Conservation (phyloP, 2,888 invertebrate species). For the Pegoplata infirma region DNA sequence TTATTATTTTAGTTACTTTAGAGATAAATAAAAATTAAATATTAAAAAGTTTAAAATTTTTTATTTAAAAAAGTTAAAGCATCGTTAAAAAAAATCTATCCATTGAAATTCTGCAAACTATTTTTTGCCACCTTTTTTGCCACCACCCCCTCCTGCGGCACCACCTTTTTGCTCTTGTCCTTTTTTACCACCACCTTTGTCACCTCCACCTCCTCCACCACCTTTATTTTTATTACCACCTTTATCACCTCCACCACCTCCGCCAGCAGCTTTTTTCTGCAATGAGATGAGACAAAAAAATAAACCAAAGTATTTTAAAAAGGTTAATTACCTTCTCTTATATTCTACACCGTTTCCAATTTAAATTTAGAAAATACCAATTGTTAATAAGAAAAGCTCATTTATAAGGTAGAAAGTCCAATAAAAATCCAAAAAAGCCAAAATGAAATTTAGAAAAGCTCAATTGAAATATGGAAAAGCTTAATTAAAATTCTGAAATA, state of each 20-base stretch:
- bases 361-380: too few species aligned
- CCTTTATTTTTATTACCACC: constrained; percentile 68
- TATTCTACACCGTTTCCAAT: too few species aligned
- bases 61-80: neutral
- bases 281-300: constrained; percentile 36
- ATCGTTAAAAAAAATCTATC: neutral
- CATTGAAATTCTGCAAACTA: constrained; percentile 63
- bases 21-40: neutral
- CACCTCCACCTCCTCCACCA: constrained; percentile 55
- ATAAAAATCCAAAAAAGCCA: too few species aligned
- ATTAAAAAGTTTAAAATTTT: neutral
- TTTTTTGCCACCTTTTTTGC: constrained; percentile 76
- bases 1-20: neutral
- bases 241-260: constrained; percentile 63
- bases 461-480: too few species aligned
- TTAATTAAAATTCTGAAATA: too few species aligned
- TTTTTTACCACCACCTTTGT: constrained; percentile 70
- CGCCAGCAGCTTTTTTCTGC: constrained; percentile 73
- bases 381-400: too few species aligned
- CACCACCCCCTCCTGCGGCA: constrained; percentile 68
- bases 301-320: constrained; percentile 39
- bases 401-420: too few species aligned
- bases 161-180: constrained; percentile 71
- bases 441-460: too few species aligned
- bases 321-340: constrained; percentile 49